phyloP scores from a whole-genome alignment of 35 echinoderm and acorn worm species.

The Strongylocentrotus purpuratus region DNA sequence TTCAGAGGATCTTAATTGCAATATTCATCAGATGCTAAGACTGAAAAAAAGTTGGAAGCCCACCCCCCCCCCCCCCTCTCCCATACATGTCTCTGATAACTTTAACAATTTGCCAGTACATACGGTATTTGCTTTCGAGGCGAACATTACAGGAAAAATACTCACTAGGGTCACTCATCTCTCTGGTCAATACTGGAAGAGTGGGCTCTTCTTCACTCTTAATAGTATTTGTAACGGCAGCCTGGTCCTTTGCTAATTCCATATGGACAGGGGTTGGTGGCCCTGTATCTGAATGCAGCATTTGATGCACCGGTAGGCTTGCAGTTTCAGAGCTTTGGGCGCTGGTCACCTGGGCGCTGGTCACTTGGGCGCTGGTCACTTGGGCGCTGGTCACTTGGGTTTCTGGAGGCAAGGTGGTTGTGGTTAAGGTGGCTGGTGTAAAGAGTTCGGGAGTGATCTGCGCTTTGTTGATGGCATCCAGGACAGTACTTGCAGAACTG shows the following conservation, averaged over 20 bases:
- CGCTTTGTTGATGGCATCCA: constrained; percentile 21
- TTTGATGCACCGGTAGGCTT: neutral
- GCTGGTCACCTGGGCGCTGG: neutral
- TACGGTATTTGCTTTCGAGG: too few species aligned
- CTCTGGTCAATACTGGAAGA: neutral
- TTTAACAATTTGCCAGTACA: too few species aligned
- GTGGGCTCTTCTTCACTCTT: constrained; percentile 22
- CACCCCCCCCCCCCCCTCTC: too few species aligned
- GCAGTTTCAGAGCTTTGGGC: neutral
- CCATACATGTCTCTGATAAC: too few species aligned
- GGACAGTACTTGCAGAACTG: constrained; percentile 7
- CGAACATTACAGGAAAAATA: neutral
- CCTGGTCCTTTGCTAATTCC: constrained; percentile 13
- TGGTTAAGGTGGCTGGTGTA: neutral
- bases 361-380: too few species aligned
- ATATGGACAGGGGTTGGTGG: neutral
- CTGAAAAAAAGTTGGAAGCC: neutral
- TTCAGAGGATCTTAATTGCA: neutral
- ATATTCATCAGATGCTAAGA: neutral
- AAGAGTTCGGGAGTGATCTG: constrained; percentile 26
- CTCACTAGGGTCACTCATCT: constrained; percentile 30
- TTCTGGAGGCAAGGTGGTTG: neutral
- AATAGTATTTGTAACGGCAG: neutral
- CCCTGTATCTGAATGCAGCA: neutral
- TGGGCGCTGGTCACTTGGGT: neutral